Evolutionary conservation across 1,140 invertebrate species (phyloP), one percentile per base, ranked within the genome.

Genomic region (Drosophila lacertosa): DNA sequence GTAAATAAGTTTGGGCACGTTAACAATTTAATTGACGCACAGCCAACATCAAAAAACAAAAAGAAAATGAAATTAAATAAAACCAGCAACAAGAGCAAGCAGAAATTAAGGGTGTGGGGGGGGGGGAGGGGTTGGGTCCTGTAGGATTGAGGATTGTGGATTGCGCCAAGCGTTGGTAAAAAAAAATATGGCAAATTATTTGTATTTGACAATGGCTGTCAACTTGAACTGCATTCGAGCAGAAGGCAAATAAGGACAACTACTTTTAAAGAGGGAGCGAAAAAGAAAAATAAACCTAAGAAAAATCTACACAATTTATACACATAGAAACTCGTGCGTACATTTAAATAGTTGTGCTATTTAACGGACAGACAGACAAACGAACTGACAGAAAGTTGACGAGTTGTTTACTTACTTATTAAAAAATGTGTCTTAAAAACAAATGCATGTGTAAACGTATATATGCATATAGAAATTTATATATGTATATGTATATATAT

Each of bases 341-440:
- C 45, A 24, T 6, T 13, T 20, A 45, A 20, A 53, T 47, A 67
- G 66, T 60, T 54, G 66, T 66, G 62, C 58, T 66, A 74, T 54
- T 58, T 58, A 33, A 24, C 20, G 65, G 39, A 77, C 9, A 39
- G 35, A 53, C n/a, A 37, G 6, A 18, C 16, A 44, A 16, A 58
- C 22, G 22, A 24, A 55, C 24, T 13, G 44, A 20, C 18, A 13
- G 55, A 54, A 59, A 74, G 45, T 78, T 79, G 77, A 47, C 71
- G 40, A 75, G 60, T 79, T 76, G 62, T 77, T 71, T 65, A 86
- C 76, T 86, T 84, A 84, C 67, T 84, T 80, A 80, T 80, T 86
- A 73, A 69, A 75, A 80, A 84, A 84, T 84, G 80, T 84, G 80
- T 84, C 80, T 84, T 84, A 84, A 69, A 66, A 74, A 68, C 55